Base-by-base conservation (phyloP, 2,113 vertebrate species). In the Machaerirhynchus nigripectus region DNA sequence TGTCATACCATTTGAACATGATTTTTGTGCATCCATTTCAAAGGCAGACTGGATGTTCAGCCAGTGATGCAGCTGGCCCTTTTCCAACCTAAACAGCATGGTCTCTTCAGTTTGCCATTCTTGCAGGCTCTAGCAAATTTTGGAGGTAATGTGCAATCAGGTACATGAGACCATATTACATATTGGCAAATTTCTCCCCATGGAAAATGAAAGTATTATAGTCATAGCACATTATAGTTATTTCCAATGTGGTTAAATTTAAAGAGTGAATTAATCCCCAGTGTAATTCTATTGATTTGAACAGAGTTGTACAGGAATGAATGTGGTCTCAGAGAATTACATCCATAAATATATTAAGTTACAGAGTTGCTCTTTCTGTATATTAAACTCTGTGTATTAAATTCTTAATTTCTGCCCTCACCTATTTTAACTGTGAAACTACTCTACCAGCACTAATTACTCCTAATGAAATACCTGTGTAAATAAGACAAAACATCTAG, bases 171-270 rank as follows among this genome's bases (percentile, higher is more conserved):
- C 69, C 69, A 40, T 83, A 93, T 96, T 97, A 95, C 69, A 84
- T 81, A 92, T 42, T 94, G 95, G 95, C 79, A 97, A 95, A 96
- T 97, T 96, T 96, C 52, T 95, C 94, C 90, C 94, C 76, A 53
- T 95, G 96, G 95, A 98, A 97, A 97, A 94, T 42, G 89, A 97
- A 98, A 96, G 85, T 93, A 97, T 93, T 91, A 30, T n/a, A 90
- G 59, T 94, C 84, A 74, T 81, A 94, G 90, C 60, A 52, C 69
- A 93, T 88, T 69, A 84, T 91, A 96, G 96, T 97, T 97, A 84
- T 93, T 97, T 96, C 90, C 79, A 87, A 57, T 96, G 67, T 26
- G 69, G 95, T 97, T 94, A 97, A 95, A 96, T 95, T 93, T 94
- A 96, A 97, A 88, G 83, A 91, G 90, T 86, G 81, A 97, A 95